phyloP scores from a whole-genome alignment of 1,140 invertebrate genomes.

The Prorops nasuta region DNA sequence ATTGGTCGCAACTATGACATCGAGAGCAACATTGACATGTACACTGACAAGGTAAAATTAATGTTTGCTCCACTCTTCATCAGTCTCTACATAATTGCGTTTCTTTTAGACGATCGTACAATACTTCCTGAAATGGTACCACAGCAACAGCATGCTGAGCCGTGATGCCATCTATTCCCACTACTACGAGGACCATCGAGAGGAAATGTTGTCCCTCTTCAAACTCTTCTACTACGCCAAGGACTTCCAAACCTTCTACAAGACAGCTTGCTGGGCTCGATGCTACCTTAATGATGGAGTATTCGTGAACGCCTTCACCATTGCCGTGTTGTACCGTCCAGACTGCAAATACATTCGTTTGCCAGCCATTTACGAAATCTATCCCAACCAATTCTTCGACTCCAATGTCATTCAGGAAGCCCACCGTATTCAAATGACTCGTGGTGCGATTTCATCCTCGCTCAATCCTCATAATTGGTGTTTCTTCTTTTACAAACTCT shows the following conservation, averaged over 20 bases:
- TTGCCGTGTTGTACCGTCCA: slow-evolving; percentile 62
- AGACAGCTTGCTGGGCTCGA: slow-evolving; percentile 60
- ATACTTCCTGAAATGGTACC: slow-evolving; percentile 59
- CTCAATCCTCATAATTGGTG: background rate
- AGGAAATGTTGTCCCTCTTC: slow-evolving; percentile 65
- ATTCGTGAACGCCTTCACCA: slow-evolving; percentile 63
- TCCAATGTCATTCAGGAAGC: slow-evolving; percentile 61
- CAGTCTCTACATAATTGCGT: no score
- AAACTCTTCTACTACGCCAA: slow-evolving; percentile 69
- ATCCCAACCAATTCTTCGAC: slow-evolving; percentile 66
- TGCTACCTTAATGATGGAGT: slow-evolving; percentile 63
- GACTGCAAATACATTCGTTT: slow-evolving; percentile 63
- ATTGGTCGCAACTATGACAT: slow-evolving; percentile 58
- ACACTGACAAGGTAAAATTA: slow-evolving; percentile 39
- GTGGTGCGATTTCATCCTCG: slow-evolving; percentile 16
- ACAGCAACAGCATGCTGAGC: slow-evolving; percentile 58
- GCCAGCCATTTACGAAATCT: slow-evolving; percentile 69
- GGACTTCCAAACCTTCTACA: slow-evolving; percentile 52
- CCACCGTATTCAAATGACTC: slow-evolving; percentile 59
- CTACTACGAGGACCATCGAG: slow-evolving; percentile 61
- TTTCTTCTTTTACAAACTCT: background rate
- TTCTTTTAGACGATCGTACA: slow-evolving; percentile 60
- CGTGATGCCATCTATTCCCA: slow-evolving; percentile 63
- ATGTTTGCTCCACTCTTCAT: background rate
- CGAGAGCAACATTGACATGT: slow-evolving; percentile 56